Evolutionary conservation across 1,140 invertebrate species (phyloP).

Genomic region (Cepaea nemoralis): DNA sequence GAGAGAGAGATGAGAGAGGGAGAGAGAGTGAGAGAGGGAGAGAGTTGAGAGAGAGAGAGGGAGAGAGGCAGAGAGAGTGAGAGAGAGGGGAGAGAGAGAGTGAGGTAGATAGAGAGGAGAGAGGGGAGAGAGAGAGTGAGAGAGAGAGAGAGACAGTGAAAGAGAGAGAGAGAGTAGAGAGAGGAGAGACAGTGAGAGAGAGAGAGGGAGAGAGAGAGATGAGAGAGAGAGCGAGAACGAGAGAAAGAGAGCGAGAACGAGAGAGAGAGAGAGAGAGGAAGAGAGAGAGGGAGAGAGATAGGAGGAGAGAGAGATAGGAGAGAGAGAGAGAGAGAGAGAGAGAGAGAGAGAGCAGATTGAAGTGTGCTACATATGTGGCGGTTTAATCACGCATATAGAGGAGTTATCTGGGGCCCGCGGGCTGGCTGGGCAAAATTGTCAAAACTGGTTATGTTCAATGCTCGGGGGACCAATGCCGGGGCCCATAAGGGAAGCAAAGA

Average conservation of each 20-base stretch:
- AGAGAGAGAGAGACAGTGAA: neutral
- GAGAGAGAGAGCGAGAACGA: no score
- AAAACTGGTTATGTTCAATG: neutral
- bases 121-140: neutral
- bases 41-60: no score
- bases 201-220: neutral
- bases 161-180: no score
- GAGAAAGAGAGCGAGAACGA: no score
- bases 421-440: neutral
- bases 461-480: no score
- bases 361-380: neutral
- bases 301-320: no score
- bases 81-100: conserved; percentile 23
- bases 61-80: conserved; percentile 14
- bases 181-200: neutral
- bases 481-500: no score
- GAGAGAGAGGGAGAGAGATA: neutral
- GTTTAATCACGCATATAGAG: neutral
- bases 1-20: no score
- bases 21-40: no score
- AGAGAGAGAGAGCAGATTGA: neutral
- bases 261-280: no score
- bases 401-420: neutral
- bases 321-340: neutral
- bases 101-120: neutral